A percentile compares a stretch with the other conserved stretches of the same genome.
Evolutionary conservation across 2,797 vertebrate genomes (phyloP).

Genomic region (Crocodylus rhombifer): DNA sequence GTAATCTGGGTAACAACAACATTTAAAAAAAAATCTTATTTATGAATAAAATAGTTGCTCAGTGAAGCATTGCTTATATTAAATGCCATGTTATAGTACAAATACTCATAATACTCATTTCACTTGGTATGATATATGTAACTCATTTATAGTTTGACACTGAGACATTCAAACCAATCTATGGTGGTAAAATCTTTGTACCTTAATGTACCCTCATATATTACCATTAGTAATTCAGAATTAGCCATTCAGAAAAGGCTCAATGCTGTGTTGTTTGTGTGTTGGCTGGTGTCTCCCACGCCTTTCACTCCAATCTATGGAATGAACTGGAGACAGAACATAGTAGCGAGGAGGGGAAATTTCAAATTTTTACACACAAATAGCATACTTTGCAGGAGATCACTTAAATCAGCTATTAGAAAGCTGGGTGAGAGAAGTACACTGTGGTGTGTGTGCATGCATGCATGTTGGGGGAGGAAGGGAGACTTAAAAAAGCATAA

Average conservation of each 20-base stretch:
- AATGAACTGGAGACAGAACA: background rate
- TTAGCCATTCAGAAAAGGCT: background rate
- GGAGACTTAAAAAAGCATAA: no score
- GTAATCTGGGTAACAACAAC: background rate
- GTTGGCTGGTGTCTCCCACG: no score
- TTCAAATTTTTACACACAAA: background rate
- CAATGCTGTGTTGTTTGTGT: background rate
- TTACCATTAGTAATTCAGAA: background rate
- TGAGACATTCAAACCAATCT: background rate
- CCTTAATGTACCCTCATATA: background rate
- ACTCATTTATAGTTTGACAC: background rate
- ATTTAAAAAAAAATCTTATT: background rate
- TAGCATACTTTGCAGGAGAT: background rate
- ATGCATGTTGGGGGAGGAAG: no score
- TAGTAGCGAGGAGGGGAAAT: background rate
- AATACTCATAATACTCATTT: background rate
- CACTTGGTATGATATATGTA: background rate
- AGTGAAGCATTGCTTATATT: background rate
- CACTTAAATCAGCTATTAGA: no score
- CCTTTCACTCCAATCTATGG: background rate
- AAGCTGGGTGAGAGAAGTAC: no score
- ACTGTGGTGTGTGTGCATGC: no score
- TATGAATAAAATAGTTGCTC: background rate
- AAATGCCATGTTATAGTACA: background rate
- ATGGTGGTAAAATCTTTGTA: rapidly evolving